phyloP scores from a whole-genome alignment of 2,888 invertebrate species.

The Cabera pusaria region DNA sequence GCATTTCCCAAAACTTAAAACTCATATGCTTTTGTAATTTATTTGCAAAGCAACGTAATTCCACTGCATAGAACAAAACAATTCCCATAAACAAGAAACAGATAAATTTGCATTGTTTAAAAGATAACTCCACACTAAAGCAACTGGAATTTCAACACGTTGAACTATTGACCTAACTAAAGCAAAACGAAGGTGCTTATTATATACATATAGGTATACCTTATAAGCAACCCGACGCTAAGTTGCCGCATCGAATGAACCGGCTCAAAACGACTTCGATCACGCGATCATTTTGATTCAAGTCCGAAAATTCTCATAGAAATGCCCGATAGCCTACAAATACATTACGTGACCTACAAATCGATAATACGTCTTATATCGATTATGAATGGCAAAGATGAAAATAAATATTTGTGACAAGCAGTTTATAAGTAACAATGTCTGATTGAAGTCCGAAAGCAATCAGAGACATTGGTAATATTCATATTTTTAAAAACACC shows the following conservation, averaged over 20 bases:
- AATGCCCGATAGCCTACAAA: conserved; percentile 29
- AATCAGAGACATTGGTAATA: too few relatives aligned
- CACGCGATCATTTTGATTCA: conserved; percentile 62
- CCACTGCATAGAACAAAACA: neutral
- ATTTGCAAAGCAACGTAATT: neutral
- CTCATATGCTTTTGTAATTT: too few relatives aligned
- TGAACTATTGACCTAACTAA: conserved; percentile 42
- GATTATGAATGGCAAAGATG: conserved; percentile 4
- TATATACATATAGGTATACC: conserved; percentile 37
- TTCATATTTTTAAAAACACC: too few relatives aligned
- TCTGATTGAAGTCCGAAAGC: too few relatives aligned
- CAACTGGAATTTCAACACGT: conserved; percentile 30
- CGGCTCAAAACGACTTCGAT: conserved; percentile 56
- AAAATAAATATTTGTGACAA: too few relatives aligned
- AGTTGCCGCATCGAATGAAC: conserved; percentile 51
- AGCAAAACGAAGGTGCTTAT: conserved; percentile 49
- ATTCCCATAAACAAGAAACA: conserved; percentile 7
- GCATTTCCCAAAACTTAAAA: too few relatives aligned
- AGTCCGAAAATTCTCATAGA: conserved; percentile 41
- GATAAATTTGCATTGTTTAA: conserved; percentile 14
- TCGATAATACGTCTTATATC: conserved; percentile 26
- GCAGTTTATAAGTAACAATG: too few relatives aligned
- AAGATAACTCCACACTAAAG: conserved; percentile 18
- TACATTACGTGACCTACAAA: conserved; percentile 14
- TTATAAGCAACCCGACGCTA: conserved; percentile 35